phyloP scores from a whole-genome alignment of 1,140 invertebrate genomes.

The Varroa destructor region DNA sequence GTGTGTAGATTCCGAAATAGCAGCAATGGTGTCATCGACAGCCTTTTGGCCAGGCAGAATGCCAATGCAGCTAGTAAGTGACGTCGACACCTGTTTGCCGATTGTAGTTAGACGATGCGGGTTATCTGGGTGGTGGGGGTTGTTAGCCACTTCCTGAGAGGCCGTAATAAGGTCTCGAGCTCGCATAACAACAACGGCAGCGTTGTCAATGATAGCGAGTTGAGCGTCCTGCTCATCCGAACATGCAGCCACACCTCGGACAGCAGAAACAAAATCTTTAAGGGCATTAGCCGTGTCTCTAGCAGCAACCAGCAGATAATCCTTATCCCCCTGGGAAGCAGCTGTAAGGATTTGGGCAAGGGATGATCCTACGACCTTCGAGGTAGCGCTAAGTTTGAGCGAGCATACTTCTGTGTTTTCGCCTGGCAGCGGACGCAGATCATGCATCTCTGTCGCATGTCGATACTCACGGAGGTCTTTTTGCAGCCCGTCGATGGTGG shows the following conservation, averaged over 20 bases:
- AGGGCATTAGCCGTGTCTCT: constrained; percentile 62
- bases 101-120: constrained; percentile 48
- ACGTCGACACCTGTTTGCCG: constrained; percentile 43
- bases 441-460: constrained; percentile 53
- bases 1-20: constrained; percentile 60
- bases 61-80: constrained; percentile 51
- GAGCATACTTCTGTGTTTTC: constrained; percentile 66
- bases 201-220: constrained; percentile 53
- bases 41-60: constrained; percentile 76
- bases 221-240: constrained; percentile 51
- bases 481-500: constrained; percentile 49
- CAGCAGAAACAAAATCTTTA: constrained; percentile 54
- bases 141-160: constrained; percentile 53
- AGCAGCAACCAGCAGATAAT: constrained; percentile 65
- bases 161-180: constrained; percentile 63
- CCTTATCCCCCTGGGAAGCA: constrained; percentile 65
- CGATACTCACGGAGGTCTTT: constrained; percentile 67
- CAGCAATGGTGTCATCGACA: constrained; percentile 67
- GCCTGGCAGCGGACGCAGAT: constrained; percentile 65
- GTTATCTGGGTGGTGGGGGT: constrained; percentile 49
- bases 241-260: constrained; percentile 57
- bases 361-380: constrained; percentile 51
- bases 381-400: constrained; percentile 53
- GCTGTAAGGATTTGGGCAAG: constrained; percentile 72
- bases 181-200: constrained; percentile 61